Base-by-base conservation (phyloP, 2,113 vertebrate genomes). In the Neolamprologus toae region DNA sequence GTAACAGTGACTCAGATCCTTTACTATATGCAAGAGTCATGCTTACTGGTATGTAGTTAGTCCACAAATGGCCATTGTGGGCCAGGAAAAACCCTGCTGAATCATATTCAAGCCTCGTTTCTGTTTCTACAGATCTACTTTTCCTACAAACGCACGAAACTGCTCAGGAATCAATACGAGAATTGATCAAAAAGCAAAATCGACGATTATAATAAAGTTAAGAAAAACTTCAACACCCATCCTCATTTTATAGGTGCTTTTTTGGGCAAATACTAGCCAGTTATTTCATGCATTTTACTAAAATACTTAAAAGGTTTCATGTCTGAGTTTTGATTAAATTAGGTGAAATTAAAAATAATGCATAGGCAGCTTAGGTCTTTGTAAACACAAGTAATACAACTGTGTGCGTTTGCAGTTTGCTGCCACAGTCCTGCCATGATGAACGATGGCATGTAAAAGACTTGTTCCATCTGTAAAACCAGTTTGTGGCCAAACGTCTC, bases 391-490 rank as follows among this genome's bases (percentile, higher is more conserved):
- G 73, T 11, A 49, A 47, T 51, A 13, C 21, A 28, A 12, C 21
- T 55, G 51, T 82, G 80, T 87, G 78, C 37, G 19, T 55, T 35
- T 80, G 42, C 42, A 45, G 33, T 40, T 66, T 57, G 42, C 45
- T 53, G 80, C 51, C 49, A 26, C 73, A n/a, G 71, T 47, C 59
- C 81, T 13, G 53, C 85, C 63, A 55, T 10, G 33, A 47, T 33
- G 33, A 93, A 21, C 79, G 14, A 88, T 90, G 83, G 85, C 90
- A 92, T 89, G 92, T 93, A 86, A 90, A 61, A 81, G 80, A 90
- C 45, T 86, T 8, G 78, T 88, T 90, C 61, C 71, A 28, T 86
- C 85, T 92, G 84, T 86, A 92, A 91, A 90, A 91, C 23, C 86
- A 31, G 53, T 87, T 63, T 90, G 90, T 86, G 91, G 88, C 83